Conservation (phyloP, 35 echinoderm and acorn worm species). For the Ophiothrix spiculata region DNA sequence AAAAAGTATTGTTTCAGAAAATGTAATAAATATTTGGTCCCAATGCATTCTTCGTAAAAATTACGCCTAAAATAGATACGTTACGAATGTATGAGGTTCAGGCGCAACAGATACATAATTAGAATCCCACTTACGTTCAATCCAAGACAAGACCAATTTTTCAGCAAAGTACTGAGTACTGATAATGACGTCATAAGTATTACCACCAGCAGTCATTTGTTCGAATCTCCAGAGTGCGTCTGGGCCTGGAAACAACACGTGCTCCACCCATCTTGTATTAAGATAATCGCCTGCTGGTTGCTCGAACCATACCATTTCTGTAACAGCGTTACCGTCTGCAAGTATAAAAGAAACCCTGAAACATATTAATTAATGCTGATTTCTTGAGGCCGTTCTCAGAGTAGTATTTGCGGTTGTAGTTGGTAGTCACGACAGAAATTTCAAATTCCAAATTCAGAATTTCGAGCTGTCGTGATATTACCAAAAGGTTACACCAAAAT, state of each 20-base stretch:
- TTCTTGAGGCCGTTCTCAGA: not conserved
- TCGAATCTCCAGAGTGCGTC: constrained; percentile 39
- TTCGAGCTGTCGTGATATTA: not conserved
- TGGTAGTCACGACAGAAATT: not conserved
- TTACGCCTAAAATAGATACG: too few species aligned
- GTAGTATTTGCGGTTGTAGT: not conserved
- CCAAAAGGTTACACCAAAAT: not conserved
- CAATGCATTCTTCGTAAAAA: too few species aligned
- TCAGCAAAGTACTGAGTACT: constrained; percentile 76
- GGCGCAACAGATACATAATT: too few species aligned
- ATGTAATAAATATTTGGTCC: too few species aligned
- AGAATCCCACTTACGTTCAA: constrained; percentile 52
- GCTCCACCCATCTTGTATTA: constrained; percentile 40
- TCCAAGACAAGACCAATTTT: constrained; percentile 69
- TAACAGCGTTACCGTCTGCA: constrained; percentile 17
- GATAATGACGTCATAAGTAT: constrained; percentile 55
- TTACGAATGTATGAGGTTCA: too few species aligned
- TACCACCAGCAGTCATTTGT: not conserved
- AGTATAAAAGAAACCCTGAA: not conserved
- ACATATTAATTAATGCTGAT: not conserved
- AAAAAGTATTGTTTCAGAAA: too few species aligned
- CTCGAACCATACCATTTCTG: constrained; percentile 82
- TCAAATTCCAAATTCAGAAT: not conserved
- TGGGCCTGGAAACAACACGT: constrained; percentile 62
- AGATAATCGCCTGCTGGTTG: constrained; percentile 58